Evolutionary conservation across 2,888 invertebrate genomes (phyloP).

Genomic region (Melipona bicolor): DNA sequence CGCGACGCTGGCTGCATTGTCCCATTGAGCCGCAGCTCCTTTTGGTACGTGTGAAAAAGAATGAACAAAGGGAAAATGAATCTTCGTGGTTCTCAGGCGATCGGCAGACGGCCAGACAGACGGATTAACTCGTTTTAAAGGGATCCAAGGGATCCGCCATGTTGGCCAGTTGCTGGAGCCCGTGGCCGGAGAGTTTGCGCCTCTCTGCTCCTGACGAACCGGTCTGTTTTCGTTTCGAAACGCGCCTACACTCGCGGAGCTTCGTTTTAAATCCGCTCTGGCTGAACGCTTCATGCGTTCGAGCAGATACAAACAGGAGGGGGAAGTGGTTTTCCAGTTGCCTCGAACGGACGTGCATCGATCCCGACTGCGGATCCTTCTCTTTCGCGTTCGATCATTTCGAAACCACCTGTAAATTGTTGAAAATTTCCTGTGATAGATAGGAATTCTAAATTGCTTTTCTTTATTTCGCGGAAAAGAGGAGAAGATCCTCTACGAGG

Average conservation of each 20-base stretch:
- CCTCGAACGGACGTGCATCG: neutral
- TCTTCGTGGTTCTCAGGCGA: conserved; percentile 80
- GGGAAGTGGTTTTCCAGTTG: neutral
- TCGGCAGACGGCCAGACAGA: conserved; percentile 76
- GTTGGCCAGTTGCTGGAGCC: conserved; percentile 41
- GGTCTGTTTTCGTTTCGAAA: conserved; percentile 68
- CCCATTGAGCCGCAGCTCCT: conserved; percentile 68
- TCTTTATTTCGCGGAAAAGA: neutral
- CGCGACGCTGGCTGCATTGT: conserved; percentile 66
- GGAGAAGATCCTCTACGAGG: neutral
- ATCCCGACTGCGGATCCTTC: neutral
- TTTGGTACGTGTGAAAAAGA: conserved; percentile 80
- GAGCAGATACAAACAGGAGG: neutral
- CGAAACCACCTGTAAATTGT: conserved; percentile 1
- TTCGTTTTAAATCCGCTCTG: conserved; percentile 39
- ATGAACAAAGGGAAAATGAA: conserved; percentile 80
- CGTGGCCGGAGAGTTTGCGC: neutral
- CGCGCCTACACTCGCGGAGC: conserved; percentile 63
- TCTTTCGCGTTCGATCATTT: neutral
- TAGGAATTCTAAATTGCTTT: neutral
- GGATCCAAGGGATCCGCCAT: conserved; percentile 67
- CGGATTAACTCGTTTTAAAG: conserved; percentile 80
- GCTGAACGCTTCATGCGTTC: neutral
- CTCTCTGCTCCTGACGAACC: conserved; percentile 43
- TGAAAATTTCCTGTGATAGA: neutral